These are phyloP conservation scores for Centrocercus urophasianus DNA, from an alignment of 2,113 vertebrate genomes.

Conservation along the genomic window DNA sequence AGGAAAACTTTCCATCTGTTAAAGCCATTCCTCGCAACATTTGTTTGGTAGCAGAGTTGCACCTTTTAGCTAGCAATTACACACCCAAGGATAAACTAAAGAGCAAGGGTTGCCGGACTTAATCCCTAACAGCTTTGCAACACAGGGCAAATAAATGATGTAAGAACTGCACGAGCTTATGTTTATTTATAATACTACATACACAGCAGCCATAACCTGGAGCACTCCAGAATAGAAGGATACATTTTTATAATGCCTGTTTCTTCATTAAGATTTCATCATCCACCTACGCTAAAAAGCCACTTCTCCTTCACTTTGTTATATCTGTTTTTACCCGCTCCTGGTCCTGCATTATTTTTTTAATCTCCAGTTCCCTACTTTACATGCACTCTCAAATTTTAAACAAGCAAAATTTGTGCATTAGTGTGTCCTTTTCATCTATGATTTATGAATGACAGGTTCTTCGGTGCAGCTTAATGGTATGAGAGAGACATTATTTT, in stretches of 20 bases:
- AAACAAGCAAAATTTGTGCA: conserved; percentile 93
- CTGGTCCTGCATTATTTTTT: conserved; percentile 89
- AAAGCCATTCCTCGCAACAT: conserved; percentile 38
- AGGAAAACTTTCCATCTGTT: conserved; percentile 3
- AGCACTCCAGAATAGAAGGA: conserved; percentile 70
- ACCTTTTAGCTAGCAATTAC: conserved; percentile 34
- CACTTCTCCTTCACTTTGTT: conserved; percentile 81
- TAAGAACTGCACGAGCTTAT: conserved; percentile 64
- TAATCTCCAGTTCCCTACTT: conserved; percentile 89
- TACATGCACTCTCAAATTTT: conserved; percentile 89
- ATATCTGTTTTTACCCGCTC: conserved; percentile 81
- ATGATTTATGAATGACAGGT: conserved; percentile 94
- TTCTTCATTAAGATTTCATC: conserved; percentile 98
- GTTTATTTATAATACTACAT: conserved; percentile 84
- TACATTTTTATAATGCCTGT: conserved; percentile 90
- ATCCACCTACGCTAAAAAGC: conserved; percentile 89
- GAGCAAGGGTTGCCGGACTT: conserved; percentile 20
- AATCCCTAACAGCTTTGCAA: conserved; percentile 54
- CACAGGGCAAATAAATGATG: conserved; percentile 66
- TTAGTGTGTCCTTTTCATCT: conserved; percentile 88
- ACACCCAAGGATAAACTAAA: conserved; percentile 22
- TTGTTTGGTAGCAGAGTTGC: conserved; percentile 32
- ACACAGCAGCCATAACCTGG: conserved; percentile 71
- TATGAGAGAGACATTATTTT: conserved; percentile 96
- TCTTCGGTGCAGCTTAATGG: conserved; percentile 90